These are phyloP conservation scores for Scaptomyza caliginosa DNA, from an alignment of 2,888 invertebrate genomes.

Conservation along the genomic window DNA sequence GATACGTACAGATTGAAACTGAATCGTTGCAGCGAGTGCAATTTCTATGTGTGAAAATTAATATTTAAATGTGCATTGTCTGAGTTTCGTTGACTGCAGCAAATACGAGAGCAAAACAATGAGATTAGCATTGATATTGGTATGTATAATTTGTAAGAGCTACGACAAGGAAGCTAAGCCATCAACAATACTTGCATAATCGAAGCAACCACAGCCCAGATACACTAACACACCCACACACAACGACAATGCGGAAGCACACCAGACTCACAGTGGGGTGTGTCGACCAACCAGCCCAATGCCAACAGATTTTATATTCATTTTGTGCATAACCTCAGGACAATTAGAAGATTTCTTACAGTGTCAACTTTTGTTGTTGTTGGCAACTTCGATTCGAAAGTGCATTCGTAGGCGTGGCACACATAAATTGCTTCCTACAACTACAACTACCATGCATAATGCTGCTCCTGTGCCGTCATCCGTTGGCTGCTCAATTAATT, in stretches of 20 bases:
- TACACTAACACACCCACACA: not conserved
- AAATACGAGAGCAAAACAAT: conserved; percentile 31
- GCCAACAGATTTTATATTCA: not conserved
- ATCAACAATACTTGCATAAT: conserved; percentile 26
- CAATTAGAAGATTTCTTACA: conserved; percentile 11
- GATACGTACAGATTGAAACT: conserved; percentile 17
- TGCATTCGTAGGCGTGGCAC: conserved; percentile 19
- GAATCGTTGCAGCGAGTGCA: not conserved
- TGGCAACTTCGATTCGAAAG: conserved; percentile 2
- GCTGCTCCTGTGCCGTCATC: conserved; percentile 44
- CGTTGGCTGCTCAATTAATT: conserved; percentile 65
- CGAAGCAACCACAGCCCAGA: conserved; percentile 2
- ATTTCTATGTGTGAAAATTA: conserved; percentile 57
- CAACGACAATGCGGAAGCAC: conserved; percentile 28
- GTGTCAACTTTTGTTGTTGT: not conserved
- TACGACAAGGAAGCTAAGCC: conserved; percentile 15
- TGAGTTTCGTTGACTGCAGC: conserved; percentile 11
- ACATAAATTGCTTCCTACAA: conserved; percentile 46
- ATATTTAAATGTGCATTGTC: conserved; percentile 62
- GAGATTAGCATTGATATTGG: conserved; percentile 71
- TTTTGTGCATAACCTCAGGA: not conserved
- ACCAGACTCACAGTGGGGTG: not conserved
- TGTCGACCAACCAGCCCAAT: not conserved
- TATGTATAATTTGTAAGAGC: conserved; percentile 35
- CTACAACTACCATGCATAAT: not conserved